These are phyloP conservation scores for Toxostoma redivivum DNA, from an alignment of 2,113 vertebrate genomes.

Conservation along the genomic window DNA sequence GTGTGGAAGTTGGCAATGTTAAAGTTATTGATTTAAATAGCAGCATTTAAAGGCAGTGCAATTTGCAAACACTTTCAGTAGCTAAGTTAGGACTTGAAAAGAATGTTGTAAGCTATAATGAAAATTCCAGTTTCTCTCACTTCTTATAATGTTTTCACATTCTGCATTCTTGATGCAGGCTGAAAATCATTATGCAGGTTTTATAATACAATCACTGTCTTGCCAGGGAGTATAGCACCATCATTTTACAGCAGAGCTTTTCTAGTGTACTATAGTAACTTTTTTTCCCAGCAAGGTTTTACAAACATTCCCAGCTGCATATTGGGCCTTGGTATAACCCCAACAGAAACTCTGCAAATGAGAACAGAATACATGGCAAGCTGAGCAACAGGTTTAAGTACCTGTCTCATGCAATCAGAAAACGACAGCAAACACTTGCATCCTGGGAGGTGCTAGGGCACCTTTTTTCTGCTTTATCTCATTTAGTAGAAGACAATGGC, in stretches of 20 bases:
- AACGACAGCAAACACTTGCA: neutral
- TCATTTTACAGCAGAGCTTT: neutral
- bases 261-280: neutral
- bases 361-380: neutral
- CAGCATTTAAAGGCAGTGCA: neutral
- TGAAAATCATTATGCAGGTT: neutral
- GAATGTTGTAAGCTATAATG: neutral
- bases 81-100: neutral
- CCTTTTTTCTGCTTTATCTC: neutral
- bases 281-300: neutral
- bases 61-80: conserved; percentile 42
- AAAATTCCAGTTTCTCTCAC: conserved; percentile 6
- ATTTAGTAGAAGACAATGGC: neutral
- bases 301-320: neutral
- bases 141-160: neutral
- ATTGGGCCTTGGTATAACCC: neutral
- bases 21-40: conserved; percentile 21
- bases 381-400: neutral
- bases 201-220: neutral
- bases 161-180: conserved; percentile 12
- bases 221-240: neutral
- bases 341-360: neutral
- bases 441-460: neutral
- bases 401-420: neutral
- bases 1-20: neutral